Percentiles rank a stretch among this genome's conserved stretches.
Conservation (phyloP, 2,888 invertebrate genomes). For the Esperia sulphurella region DNA sequence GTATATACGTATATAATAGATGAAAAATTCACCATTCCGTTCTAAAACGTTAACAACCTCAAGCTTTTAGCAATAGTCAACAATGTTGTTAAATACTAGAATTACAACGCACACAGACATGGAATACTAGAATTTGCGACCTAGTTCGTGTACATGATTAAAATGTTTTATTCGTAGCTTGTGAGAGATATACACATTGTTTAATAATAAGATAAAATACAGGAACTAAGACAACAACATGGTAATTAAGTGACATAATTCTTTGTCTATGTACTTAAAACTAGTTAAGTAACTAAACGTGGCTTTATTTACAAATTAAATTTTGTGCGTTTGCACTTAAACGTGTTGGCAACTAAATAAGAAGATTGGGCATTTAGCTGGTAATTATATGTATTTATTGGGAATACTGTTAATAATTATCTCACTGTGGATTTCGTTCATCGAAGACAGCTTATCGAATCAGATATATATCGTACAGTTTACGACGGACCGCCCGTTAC, state of each 20-base stretch:
- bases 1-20: conserved; percentile 62
- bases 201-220: neutral
- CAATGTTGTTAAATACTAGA: conserved; percentile 75
- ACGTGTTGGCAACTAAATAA: neutral
- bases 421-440: no score
- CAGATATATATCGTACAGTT: no score
- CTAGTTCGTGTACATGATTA: conserved; percentile 20
- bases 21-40: conserved; percentile 74
- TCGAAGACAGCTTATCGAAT: no score
- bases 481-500: no score
- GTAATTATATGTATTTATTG: no score
- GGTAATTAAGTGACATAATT: neutral
- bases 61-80: conserved; percentile 80
- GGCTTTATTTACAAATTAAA: neutral
- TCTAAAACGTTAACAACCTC: conserved; percentile 79
- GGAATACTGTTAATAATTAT: no score
- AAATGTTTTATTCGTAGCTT: conserved; percentile 25
- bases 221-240: neutral
- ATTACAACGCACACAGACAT: conserved; percentile 72
- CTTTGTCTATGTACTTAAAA: neutral
- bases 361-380: neutral
- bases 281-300: neutral
- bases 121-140: conserved; percentile 45
- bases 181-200: conserved; percentile 16
- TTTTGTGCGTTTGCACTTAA: conserved; percentile 10